phyloP scores from a whole-genome alignment of 1,140 invertebrate genomes.

The Drosophila asahinai region DNA sequence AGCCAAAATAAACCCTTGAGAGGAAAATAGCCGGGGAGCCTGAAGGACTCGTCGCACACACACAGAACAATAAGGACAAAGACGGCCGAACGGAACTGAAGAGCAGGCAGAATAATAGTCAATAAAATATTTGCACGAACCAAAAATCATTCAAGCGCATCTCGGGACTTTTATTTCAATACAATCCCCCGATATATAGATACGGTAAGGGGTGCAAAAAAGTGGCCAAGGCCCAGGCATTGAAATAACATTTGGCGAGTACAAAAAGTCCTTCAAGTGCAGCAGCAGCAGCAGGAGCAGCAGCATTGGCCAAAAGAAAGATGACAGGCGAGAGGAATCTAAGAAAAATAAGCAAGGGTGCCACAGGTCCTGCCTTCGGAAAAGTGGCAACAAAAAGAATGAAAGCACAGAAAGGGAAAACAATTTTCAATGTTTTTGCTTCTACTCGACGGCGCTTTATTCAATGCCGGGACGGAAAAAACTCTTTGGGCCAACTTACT shows the following conservation, averaged over 20 bases:
- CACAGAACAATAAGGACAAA: conserved; percentile 54
- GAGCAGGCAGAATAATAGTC: conserved; percentile 72
- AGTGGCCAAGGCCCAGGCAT: conserved; percentile 51
- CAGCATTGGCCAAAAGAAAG: conserved; percentile 26
- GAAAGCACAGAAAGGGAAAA: conserved; percentile 57
- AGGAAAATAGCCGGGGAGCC: conserved; percentile 39
- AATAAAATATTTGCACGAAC: conserved; percentile 80
- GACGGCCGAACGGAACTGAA: conserved; percentile 35
- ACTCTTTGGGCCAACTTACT: conserved; percentile 62
- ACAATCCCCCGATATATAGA: conserved; percentile 48
- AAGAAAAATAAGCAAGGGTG: conserved; percentile 60
- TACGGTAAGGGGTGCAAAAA: conserved; percentile 7
- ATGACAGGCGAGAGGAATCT: conserved; percentile 67
- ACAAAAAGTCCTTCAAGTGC: conserved; percentile 67
- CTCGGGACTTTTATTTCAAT: conserved; percentile 60
- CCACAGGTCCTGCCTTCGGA: conserved; percentile 27
- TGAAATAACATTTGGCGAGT: conserved; percentile 54
- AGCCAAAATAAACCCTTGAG: conserved; percentile 58
- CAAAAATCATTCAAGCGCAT: conserved; percentile 72
- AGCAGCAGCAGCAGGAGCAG: conserved; percentile 20
- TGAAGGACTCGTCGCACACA: conserved; percentile 38
- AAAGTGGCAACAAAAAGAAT: background rate
- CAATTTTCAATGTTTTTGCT: conserved; percentile 83
- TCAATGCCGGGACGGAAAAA: conserved; percentile 69
- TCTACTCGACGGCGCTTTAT: conserved; percentile 74